These are phyloP conservation scores for Ceyx melanurus DNA, from an alignment of 2,113 vertebrate species.

Conservation along the genomic window DNA sequence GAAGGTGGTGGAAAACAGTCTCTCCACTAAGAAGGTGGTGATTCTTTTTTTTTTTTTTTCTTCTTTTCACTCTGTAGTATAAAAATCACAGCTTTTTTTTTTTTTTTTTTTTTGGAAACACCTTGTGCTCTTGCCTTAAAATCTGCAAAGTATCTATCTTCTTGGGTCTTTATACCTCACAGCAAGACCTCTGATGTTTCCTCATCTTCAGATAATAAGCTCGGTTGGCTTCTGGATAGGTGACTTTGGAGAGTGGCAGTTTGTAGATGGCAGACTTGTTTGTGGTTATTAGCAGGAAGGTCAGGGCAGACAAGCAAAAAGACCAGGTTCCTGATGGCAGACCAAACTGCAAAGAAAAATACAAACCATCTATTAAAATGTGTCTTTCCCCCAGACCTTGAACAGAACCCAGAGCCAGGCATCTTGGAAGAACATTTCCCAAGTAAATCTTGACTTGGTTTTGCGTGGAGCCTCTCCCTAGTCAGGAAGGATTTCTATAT, in stretches of 20 bases:
- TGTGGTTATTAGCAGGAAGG: slow-evolving; percentile 88
- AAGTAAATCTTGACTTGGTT: background rate
- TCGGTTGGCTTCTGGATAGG: slow-evolving; percentile 92
- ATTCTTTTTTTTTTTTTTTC: background rate
- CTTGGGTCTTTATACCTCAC: background rate
- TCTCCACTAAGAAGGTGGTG: background rate
- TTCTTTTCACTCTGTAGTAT: background rate
- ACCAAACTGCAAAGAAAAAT: slow-evolving; percentile 80
- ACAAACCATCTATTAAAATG: accelerated
- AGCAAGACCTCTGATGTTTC: slow-evolving; percentile 34
- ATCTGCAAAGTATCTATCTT: background rate
- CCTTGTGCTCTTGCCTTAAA: background rate
- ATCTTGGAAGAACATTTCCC: background rate
- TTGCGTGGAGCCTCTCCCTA: background rate
- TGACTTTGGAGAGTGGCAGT: slow-evolving; percentile 88
- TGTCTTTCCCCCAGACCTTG: background rate
- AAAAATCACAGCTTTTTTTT: background rate
- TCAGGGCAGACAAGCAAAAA: slow-evolving; percentile 92
- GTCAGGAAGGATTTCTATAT: background rate
- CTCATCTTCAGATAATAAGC: slow-evolving; percentile 72
- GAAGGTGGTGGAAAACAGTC: background rate
- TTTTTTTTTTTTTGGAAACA: background rate
- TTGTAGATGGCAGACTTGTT: slow-evolving; percentile 83
- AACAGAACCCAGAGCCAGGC: background rate
- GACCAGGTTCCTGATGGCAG: slow-evolving; percentile 93